Evolutionary conservation across 2,888 invertebrate species (phyloP).

Genomic region (Cataglyphis livida): DNA sequence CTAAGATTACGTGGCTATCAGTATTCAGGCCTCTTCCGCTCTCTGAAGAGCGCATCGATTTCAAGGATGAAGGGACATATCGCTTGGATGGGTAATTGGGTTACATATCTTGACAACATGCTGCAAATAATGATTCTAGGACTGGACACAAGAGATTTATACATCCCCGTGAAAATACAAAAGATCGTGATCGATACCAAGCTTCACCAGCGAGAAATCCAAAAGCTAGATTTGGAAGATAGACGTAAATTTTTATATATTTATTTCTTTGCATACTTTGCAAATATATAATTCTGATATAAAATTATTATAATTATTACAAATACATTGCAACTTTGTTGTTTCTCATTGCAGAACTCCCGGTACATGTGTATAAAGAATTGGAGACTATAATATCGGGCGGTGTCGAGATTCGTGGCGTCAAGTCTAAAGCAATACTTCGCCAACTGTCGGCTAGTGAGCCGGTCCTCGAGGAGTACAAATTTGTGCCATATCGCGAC

Average conservation of each 20-base stretch:
- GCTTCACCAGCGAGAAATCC: slow-evolving; percentile 81
- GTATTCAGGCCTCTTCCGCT: slow-evolving; percentile 86
- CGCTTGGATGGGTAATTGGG: slow-evolving; percentile 89
- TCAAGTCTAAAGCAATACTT: slow-evolving; percentile 87
- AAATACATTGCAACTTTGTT: neutral
- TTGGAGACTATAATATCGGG: slow-evolving; percentile 86
- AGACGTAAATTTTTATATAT: slow-evolving; percentile 76
- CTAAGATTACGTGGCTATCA: slow-evolving; percentile 87
- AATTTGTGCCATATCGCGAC: slow-evolving; percentile 87
- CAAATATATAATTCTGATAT: neutral
- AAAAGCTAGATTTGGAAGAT: slow-evolving; percentile 70
- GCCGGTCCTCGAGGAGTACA: slow-evolving; percentile 87
- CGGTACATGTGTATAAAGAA: slow-evolving; percentile 83
- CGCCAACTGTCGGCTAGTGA: slow-evolving; percentile 86
- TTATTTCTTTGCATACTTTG: neutral
- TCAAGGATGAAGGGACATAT: slow-evolving; percentile 83
- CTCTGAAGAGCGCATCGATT: slow-evolving; percentile 86
- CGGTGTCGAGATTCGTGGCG: slow-evolving; percentile 88
- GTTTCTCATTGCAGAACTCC: slow-evolving; percentile 79
- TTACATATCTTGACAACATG: slow-evolving; percentile 90
- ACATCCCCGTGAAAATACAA: slow-evolving; percentile 88
- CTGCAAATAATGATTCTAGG: slow-evolving; percentile 88
- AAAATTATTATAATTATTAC: neutral
- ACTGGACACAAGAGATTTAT: slow-evolving; percentile 85
- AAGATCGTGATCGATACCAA: slow-evolving; percentile 87